phyloP scores from a whole-genome alignment of 2,888 invertebrate genomes.

The Aleiodes leptofemur region DNA sequence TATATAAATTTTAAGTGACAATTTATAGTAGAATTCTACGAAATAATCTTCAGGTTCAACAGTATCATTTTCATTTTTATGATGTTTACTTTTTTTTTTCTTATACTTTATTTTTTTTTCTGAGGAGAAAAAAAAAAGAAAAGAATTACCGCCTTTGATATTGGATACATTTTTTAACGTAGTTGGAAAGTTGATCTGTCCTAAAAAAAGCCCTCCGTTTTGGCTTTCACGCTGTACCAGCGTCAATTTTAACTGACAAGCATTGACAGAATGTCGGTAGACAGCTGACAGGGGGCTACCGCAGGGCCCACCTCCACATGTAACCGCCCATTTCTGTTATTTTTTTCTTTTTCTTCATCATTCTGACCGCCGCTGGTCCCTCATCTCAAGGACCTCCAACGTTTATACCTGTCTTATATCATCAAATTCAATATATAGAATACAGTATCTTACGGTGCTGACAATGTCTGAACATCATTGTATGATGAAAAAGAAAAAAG shows the following conservation, averaged over 20 bases:
- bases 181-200: conserved; percentile 64
- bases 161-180: conserved; percentile 68
- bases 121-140: background rate
- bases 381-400: conserved; percentile 26
- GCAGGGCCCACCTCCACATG: conserved; percentile 59
- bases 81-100: conserved; percentile 24
- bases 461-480: background rate
- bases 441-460: no score
- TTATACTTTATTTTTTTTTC: background rate
- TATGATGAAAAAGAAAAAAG: background rate
- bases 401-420: conserved; percentile 46
- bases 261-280: conserved; percentile 67
- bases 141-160: conserved; percentile 63
- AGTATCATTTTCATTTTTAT: conserved; percentile 25
- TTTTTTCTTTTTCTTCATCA: conserved; percentile 20
- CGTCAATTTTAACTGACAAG: conserved; percentile 59
- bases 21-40: background rate
- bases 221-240: conserved; percentile 63
- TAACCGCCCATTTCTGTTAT: conserved; percentile 40
- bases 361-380: conserved; percentile 21
- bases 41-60: conserved; percentile 4
- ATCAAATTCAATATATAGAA: conserved; percentile 19
- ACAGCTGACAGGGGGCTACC: conserved; percentile 64
- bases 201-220: conserved; percentile 54
- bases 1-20: conserved; percentile 3